These are phyloP conservation scores for Xerus rutilus DNA, from an alignment of 2,797 vertebrate species.

Conservation along the genomic window DNA sequence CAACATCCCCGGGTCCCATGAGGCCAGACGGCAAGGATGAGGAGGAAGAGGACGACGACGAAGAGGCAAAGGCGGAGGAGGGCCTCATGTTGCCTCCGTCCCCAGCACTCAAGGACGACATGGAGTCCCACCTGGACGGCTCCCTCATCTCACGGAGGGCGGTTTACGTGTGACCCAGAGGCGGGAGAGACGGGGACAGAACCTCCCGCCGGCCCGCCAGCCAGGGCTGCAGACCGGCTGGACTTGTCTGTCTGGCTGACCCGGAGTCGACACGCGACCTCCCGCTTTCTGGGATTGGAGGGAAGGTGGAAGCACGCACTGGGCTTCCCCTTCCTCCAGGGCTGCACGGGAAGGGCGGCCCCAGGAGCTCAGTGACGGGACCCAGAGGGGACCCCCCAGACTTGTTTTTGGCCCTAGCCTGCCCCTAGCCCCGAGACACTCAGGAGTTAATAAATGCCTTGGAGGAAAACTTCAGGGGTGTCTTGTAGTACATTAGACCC, in stretches of 20 bases:
- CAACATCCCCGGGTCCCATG: conserved; percentile 88
- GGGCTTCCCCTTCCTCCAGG: conserved; percentile 30
- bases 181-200: not conserved
- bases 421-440: conserved; percentile 62
- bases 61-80: conserved; percentile 88
- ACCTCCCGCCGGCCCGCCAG: not conserved
- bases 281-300: conserved; percentile 29
- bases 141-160: conserved; percentile 96
- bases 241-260: conserved; percentile 49
- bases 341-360: not conserved
- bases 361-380: not conserved
- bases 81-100: conserved; percentile 88
- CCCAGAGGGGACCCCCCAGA: conserved; percentile 55
- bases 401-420: conserved; percentile 55
- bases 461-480: conserved; percentile 69
- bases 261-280: conserved; percentile 45
- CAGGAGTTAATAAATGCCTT: conserved; percentile 84
- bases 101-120: conserved; percentile 88
- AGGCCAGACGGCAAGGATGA: conserved; percentile 89
- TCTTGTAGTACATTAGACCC: conserved; percentile 68
- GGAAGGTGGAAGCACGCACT: conserved; percentile 35
- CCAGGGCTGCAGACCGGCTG: conserved; percentile 49
- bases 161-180: conserved; percentile 91
- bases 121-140: conserved; percentile 96
- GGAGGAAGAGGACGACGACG: conserved; percentile 89